These are phyloP conservation scores for Hydrophis major DNA, from an alignment of 2,797 vertebrate species.

Conservation along the genomic window DNA sequence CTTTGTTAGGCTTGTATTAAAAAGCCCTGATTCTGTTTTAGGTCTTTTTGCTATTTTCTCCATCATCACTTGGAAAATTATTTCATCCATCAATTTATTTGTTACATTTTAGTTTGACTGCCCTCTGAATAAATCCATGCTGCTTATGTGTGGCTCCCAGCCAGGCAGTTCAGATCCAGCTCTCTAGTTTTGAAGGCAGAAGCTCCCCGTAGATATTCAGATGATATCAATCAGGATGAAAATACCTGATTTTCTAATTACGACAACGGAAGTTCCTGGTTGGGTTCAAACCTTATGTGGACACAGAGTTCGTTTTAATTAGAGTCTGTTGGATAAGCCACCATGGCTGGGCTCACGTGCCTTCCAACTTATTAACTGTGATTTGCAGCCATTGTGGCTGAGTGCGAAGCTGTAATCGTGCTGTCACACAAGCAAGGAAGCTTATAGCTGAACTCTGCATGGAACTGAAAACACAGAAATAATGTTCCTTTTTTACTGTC, in stretches of 20 bases:
- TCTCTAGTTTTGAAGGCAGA: neutral
- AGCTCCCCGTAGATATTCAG: neutral
- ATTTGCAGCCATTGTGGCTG: neutral
- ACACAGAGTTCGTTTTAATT: neutral
- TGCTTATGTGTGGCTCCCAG: neutral
- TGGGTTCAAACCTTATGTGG: neutral
- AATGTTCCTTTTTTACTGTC: neutral
- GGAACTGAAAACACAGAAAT: neutral
- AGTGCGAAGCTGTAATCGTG: neutral
- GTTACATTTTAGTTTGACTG: neutral
- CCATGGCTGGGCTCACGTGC: neutral
- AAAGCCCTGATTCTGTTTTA: neutral
- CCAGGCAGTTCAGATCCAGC: neutral
- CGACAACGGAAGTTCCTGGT: neutral
- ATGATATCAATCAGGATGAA: neutral
- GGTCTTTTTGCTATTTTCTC: neutral
- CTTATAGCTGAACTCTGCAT: neutral
- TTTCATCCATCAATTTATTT: neutral
- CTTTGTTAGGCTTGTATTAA: conserved; percentile 16
- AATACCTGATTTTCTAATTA: neutral
- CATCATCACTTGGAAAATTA: neutral
- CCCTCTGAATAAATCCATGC: neutral
- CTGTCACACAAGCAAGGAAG: neutral
- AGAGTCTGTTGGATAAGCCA: neutral
- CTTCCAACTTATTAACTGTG: neutral